Base-by-base conservation (phyloP, 2,113 vertebrate genomes). In the Eleginops maclovinus region DNA sequence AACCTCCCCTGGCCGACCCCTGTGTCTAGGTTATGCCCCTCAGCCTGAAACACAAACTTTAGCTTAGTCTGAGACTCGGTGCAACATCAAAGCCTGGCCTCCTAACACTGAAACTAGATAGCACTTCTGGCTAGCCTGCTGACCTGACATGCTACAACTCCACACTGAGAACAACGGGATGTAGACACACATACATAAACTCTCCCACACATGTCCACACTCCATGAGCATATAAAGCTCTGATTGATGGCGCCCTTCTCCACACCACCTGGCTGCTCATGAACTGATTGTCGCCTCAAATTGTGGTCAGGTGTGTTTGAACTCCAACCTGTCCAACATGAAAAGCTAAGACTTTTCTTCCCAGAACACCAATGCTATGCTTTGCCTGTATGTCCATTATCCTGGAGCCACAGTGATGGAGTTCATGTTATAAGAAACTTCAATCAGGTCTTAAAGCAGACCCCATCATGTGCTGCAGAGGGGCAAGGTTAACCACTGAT, bases 51-150 rank as follows among this genome's bases (percentile, higher is more conserved):
- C 63, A 50, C 77, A 88, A 87, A 84, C 62, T 81, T 53, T 28
- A 69, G 68, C 68, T 58, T 68, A 0, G 11, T 43, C 77, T 7
- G 41, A 10, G 72, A 73, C 58, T 50, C 16, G 12, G 68, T 47
- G 24, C 49, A 22, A 83, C 90, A 91, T 91, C 89, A 93, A 92
- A 89, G 88, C 65, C 10, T 17, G 46, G 54, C 70, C 8, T 62
- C 71, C 85, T 70, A 85, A 77, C 68, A 22, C 51, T 88, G 82
- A 86, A 92, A 93, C 81, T 59, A 79, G 89, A 93, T 88, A 86
- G 82, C 43, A 0, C 59, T 79, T 80, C 58, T 74, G 71, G 77
- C 79, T 67, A 68, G 59, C 63, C 83, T 47, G 11, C 53, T 82
- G 88, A 88, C 77, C 87, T 19, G 4, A 26, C 74, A n/a, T 58